Conservation (phyloP, 2,888 invertebrate species). For the Stenichneumon culpator region DNA sequence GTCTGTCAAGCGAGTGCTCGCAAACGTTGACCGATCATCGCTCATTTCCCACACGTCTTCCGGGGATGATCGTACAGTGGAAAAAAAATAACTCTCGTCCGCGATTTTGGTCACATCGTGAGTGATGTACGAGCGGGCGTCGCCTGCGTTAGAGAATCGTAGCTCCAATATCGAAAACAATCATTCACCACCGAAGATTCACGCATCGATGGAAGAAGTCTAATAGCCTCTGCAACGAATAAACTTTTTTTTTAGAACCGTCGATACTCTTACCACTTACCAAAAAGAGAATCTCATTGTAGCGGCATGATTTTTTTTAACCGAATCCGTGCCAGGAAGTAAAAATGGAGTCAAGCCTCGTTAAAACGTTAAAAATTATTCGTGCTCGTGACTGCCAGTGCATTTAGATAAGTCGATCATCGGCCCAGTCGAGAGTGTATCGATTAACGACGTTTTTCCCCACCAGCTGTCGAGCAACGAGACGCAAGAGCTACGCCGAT, state of each 20-base stretch:
- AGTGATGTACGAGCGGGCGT: constrained; percentile 74
- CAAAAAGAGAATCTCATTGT: constrained; percentile 24
- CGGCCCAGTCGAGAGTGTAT: constrained; percentile 39
- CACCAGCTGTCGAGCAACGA: constrained; percentile 76
- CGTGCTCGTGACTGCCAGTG: constrained; percentile 13
- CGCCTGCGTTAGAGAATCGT: constrained; percentile 2
- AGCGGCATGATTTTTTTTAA: constrained; percentile 76
- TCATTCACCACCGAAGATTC: constrained; percentile 57
- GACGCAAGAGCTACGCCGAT: constrained; percentile 61
- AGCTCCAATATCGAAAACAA: constrained; percentile 72
- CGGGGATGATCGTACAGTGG: constrained; percentile 27
- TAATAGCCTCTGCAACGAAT: background rate
- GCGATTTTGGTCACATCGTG: constrained; percentile 73
- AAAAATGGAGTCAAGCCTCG: too few relatives aligned
- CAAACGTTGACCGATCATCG: constrained; percentile 72
- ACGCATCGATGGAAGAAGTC: constrained; percentile 23
- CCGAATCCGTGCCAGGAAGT: too few relatives aligned
- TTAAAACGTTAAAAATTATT: constrained; percentile 38
- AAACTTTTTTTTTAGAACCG: background rate
- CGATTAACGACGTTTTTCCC: constrained; percentile 64
- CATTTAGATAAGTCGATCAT: constrained; percentile 31
- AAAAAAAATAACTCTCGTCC: constrained; percentile 18
- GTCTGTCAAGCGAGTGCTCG: constrained; percentile 59
- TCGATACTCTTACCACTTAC: too few relatives aligned
- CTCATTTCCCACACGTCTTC: constrained; percentile 65